Conservation (phyloP, 2,113 vertebrate species). For the Xiphorhynchus elegans region DNA sequence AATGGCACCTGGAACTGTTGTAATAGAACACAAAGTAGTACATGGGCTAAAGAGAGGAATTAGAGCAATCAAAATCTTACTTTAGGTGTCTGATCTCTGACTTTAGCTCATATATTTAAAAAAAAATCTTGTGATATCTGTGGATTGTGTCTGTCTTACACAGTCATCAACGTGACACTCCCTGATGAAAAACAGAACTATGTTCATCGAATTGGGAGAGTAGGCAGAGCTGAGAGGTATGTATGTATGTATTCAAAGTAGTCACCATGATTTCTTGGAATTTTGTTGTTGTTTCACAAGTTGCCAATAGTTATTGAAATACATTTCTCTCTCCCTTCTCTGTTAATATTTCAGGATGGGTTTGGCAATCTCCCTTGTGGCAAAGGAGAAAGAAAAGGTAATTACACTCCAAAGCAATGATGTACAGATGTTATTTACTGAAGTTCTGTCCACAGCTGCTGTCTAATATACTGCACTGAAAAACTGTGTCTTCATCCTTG, state of each 20-base stretch:
- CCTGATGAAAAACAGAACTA: constrained; percentile 99
- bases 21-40: neutral
- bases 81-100: neutral
- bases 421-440: neutral
- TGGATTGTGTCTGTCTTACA: constrained; percentile 28
- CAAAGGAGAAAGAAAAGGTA: constrained; percentile 98
- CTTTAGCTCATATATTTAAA: neutral
- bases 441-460: neutral
- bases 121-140: neutral
- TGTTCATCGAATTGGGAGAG: constrained; percentile 95
- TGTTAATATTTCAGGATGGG: constrained; percentile 86
- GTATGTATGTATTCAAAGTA: neutral
- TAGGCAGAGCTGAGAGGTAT: constrained; percentile 95
- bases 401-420: neutral
- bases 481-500: neutral
- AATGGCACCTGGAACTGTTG: neutral
- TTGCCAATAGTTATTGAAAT: neutral
- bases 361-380: constrained; percentile 94
- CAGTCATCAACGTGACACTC: constrained; percentile 97
- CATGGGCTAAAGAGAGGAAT: neutral
- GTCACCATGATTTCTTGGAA: rapidly evolving
- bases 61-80: neutral
- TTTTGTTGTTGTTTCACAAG: neutral
- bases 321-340: neutral
- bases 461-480: neutral